These are phyloP conservation scores for Typhlichthys eigenmanni DNA, from an alignment of 2,797 vertebrate species.

Conservation along the genomic window DNA sequence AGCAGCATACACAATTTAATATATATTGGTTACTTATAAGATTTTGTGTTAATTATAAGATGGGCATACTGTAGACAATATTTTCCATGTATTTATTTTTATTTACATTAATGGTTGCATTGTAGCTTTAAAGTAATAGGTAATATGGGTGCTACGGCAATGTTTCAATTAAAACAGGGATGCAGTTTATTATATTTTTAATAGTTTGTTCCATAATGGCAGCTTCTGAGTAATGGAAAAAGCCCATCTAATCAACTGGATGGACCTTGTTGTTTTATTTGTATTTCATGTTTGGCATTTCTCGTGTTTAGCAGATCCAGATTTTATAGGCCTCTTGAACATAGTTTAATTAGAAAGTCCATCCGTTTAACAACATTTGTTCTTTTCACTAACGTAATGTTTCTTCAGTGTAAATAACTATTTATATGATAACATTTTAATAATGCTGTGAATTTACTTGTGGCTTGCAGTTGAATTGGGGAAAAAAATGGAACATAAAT, in stretches of 20 bases:
- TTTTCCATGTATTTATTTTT: no score
- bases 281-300: conserved; percentile 1
- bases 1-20: no score
- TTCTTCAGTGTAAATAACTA: no score
- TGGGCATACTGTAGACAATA: no score
- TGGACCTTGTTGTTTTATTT: conserved; percentile 2
- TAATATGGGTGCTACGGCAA: not conserved
- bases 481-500: no score
- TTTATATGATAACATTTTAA: no score
- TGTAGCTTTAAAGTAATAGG: not conserved
- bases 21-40: no score
- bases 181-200: conserved; percentile 5
- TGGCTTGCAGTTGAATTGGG: no score
- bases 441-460: no score
- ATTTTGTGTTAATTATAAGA: no score
- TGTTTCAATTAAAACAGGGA: not conserved
- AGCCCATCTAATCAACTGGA: not conserved
- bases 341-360: conserved; percentile 5
- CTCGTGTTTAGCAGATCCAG: not conserved
- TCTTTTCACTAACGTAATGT: no score
- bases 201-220: conserved; percentile 5
- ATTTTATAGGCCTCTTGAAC: conserved; percentile 1
- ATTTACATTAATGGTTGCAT: no score
- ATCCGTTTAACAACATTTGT: conserved; percentile 4
- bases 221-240: conserved; percentile 19